Evolutionary conservation across 1,140 invertebrate genomes (phyloP).

Genomic region (Dolichoris vasculosae): DNA sequence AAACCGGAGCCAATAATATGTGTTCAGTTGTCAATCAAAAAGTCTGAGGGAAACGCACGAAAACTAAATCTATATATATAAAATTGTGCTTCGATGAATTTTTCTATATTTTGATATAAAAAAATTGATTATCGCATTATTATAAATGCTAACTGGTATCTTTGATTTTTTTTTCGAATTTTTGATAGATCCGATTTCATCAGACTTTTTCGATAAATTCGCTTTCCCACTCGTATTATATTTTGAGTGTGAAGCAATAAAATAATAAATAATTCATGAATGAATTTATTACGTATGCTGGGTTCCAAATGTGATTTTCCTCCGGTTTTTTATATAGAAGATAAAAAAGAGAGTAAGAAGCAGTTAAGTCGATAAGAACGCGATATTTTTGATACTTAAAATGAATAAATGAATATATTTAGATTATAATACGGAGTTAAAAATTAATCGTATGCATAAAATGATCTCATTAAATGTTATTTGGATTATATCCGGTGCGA

Average conservation of each 20-base stretch:
- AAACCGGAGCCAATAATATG: constrained; percentile 32
- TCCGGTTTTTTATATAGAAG: background rate
- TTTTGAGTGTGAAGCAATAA: constrained; percentile 1
- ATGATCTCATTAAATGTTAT: constrained; percentile 42
- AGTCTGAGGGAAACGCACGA: constrained; percentile 50
- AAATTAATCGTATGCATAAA: background rate
- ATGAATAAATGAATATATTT: constrained; percentile 35
- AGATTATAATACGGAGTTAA: constrained; percentile 30
- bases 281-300: constrained; percentile 47
- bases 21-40: constrained; percentile 50
- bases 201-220: constrained; percentile 46
- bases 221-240: constrained; percentile 15
- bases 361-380: constrained; percentile 1
- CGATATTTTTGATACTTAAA: constrained; percentile 52
- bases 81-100: constrained; percentile 32
- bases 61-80: constrained; percentile 4
- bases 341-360: background rate
- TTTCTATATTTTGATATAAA: constrained; percentile 48
- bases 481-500: constrained; percentile 13
- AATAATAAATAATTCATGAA: background rate
- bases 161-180: constrained; percentile 15
- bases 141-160: constrained; percentile 16
- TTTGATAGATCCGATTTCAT: constrained; percentile 30
- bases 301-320: constrained; percentile 35
- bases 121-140: background rate